Base-by-base conservation (phyloP, 2,888 invertebrate genomes). In the Coronaproctus castanopsis region DNA sequence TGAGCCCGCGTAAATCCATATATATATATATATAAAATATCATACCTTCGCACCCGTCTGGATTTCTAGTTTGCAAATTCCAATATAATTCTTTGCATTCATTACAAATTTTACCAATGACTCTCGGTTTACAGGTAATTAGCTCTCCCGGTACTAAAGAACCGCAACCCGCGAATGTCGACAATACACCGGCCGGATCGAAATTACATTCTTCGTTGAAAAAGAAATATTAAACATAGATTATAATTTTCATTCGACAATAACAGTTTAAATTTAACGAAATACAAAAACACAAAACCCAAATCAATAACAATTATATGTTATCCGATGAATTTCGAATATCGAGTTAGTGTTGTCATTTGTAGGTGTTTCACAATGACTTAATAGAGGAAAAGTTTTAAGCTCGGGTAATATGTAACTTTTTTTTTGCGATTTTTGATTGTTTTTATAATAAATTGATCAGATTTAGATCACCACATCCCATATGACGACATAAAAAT, bases 101-200 rank as follows among this genome's bases (percentile, higher is more conserved):
- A 69, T 97, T 85, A 69, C 98, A 98, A 67, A 95, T 95, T 58
- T 95, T 79, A 0, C 98, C 98, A 63, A 85, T 82, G 0, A 96
- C 97, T 2, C 90, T 80, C 55, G 88, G 85, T 70, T 97, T 96
- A 71, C 98, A 99, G 67, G 91, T 83, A 67, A 98, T 98, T 0
- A 98, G 78, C 70, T 92, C 89, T 1, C 96, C 96, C 10, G 84
- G 82, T 0, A 86, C 89, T 36, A 91, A 82, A 0, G 87, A 85
- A 1, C 91, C 92, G 69, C 96, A 97, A 10, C 97, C 89, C 69
- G 81, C 81, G 68, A 97, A 96, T 18, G 85, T 84, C 22, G 83
- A 82, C 24, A 85, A 78, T 2, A 97, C 91, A 59, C 97, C 98
- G 57, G 88, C 86, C 0, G 97, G 98, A 72, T 98, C 88, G 69